Evolutionary conservation across 2,797 vertebrate species (phyloP).

Genomic region (Clamator glandarius): DNA sequence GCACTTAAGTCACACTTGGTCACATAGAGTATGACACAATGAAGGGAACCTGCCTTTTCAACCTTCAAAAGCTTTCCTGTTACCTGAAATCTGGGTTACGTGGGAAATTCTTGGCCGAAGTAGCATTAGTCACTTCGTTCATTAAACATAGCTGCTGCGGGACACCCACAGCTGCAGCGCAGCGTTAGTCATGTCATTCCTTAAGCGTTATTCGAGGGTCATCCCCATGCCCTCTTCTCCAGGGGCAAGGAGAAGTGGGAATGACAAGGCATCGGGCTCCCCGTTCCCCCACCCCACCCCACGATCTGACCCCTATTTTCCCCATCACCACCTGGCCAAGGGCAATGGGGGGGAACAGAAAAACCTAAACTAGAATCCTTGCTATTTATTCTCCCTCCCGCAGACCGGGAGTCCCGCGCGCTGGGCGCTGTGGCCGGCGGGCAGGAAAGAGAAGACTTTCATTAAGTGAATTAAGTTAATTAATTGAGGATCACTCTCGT

Average conservation of each 20-base stretch:
- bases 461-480: not conserved
- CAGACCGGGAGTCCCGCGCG: not conserved
- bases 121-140: not conserved
- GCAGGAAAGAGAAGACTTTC: not conserved
- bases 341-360: not conserved
- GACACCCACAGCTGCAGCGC: not conserved
- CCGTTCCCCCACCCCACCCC: not conserved
- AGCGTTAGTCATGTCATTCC: accelerated
- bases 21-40: not conserved
- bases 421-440: not conserved
- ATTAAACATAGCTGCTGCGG: not conserved
- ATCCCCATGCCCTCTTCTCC: not conserved
- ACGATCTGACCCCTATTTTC: not conserved
- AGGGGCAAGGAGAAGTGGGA: not conserved
- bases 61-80: not conserved
- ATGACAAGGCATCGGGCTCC: too few relatives aligned
- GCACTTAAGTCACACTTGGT: not conserved
- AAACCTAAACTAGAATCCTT: too few relatives aligned
- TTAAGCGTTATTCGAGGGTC: not conserved
- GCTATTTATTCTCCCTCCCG: not conserved
- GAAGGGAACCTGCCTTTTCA: not conserved
- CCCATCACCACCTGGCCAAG: accelerated
- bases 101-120: not conserved
- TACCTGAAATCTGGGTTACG: not conserved
- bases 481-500: not conserved